Base-by-base conservation (phyloP, 1,140 invertebrate genomes). In the Rhynchophorus ferrugineus region DNA sequence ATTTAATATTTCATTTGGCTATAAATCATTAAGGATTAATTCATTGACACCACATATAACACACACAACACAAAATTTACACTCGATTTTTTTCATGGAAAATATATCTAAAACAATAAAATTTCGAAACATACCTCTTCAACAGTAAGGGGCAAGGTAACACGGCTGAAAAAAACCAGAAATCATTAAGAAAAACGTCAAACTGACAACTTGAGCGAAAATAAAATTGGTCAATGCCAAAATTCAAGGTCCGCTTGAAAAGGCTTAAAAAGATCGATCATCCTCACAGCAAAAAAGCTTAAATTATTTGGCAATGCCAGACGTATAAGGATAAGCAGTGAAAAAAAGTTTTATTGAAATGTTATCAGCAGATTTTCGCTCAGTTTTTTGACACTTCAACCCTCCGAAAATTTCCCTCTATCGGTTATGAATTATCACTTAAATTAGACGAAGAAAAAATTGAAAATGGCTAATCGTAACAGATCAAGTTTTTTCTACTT, bases 101-200 rank as follows among this genome's bases (percentile, higher is more conserved):
- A n/a, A n/a, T n/a, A n/a, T n/a, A n/a, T n/a, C n/a, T n/a, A n/a
- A n/a, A n/a, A n/a, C n/a, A n/a, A n/a, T n/a, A n/a, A n/a, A n/a
- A n/a, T n/a, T n/a, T n/a, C n/a, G n/a, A 60, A 49, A 68, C 70
- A 71, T 74, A 84, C 81, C 79, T 94, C 83, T 74, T 84, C 81
- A 54, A 85, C 83, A 53, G 82, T 85, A 56, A 85, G 75, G 62
- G 83, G 83, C 61, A 85, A 75, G 62, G 81, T 82, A 57, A 85
- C 80, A 67, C 83, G 82, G 71, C 82, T 84, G 74, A 83, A 82
- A 65, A 71, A 61, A 71, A 72, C 64, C 67, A 62, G 41, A 51
- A 53, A 43, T 22, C n/a, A 36, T 57, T 37, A 59, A 44, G 44
- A 56, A 34, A 35, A 24, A 48, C 39, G 22, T 47, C 21, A 54